A percentile compares a stretch with the other conserved stretches of the same genome.
Conservation (phyloP, 1,140 invertebrate species). For the Drosophila kohkoa region DNA sequence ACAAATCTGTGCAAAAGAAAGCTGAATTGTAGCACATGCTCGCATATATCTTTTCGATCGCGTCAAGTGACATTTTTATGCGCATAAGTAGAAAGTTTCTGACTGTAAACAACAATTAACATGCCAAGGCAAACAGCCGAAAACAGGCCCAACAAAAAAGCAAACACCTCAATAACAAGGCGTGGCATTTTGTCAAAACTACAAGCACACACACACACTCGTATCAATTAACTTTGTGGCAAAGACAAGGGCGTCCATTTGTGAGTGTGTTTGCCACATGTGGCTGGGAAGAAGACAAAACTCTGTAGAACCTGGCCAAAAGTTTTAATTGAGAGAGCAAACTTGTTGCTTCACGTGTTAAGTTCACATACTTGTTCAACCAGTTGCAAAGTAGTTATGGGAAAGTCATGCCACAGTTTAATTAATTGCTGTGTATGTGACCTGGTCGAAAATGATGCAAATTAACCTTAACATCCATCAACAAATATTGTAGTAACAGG, state of each 20-base stretch:
- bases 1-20: constrained; percentile 69
- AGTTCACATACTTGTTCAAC: constrained; percentile 49
- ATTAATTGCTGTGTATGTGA: constrained; percentile 2
- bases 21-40: constrained; percentile 68
- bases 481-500: background rate
- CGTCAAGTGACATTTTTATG: constrained; percentile 73
- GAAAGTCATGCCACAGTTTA: constrained; percentile 64
- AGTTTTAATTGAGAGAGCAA: constrained; percentile 67
- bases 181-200: constrained; percentile 51
- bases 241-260: background rate
- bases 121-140: constrained; percentile 54
- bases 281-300: background rate
- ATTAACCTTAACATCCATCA: constrained; percentile 6
- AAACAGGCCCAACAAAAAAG: constrained; percentile 42
- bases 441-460: constrained; percentile 14
- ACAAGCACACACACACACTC: constrained; percentile 8
- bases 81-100: constrained; percentile 80
- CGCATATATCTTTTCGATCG: constrained; percentile 72
- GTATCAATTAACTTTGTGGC: constrained; percentile 26
- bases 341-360: constrained; percentile 38
- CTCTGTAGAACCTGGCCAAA: constrained; percentile 55
- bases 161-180: constrained; percentile 62
- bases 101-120: constrained; percentile 72
- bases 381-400: constrained; percentile 49
- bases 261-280: too few relatives aligned